Conservation (phyloP, 2,888 invertebrate species). For the Camponotus fellah region DNA sequence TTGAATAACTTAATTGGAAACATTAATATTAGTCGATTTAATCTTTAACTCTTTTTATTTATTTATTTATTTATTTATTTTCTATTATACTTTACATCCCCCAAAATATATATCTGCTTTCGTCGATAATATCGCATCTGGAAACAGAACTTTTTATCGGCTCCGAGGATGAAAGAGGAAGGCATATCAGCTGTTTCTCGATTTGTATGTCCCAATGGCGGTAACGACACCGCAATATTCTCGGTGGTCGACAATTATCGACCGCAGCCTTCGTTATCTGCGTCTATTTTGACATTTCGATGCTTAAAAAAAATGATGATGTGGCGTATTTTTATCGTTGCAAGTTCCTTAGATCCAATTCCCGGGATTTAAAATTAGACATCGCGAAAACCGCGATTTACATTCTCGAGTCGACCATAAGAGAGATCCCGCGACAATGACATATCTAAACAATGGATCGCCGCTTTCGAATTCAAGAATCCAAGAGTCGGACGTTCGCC, state of each 20-base stretch:
- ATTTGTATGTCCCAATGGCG: constrained; percentile 24
- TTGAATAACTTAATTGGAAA: too few species aligned
- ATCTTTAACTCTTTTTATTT: neutral
- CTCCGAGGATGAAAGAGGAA: too few species aligned
- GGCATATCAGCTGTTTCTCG: constrained; percentile 11
- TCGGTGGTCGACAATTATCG: constrained; percentile 44
- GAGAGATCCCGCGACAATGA: neutral
- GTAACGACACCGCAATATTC: constrained; percentile 34
- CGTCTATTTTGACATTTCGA: neutral
- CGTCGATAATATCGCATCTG: constrained; percentile 21
- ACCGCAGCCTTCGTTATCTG: constrained; percentile 18
- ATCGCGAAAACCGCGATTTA: neutral
- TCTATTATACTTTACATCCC: neutral
- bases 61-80: neutral
- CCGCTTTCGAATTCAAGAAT: neutral
- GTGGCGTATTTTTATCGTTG: neutral
- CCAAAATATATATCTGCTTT: neutral
- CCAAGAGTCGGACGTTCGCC: constrained; percentile 11
- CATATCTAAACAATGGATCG: neutral
- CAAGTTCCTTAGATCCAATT: neutral
- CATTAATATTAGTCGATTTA: too few species aligned
- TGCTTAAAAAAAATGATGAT: neutral
- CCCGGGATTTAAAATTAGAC: neutral
- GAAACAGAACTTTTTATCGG: constrained; percentile 13
- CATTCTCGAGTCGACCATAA: neutral